These are phyloP conservation scores for Diorhabda elongata DNA, from an alignment of 1,140 invertebrate species.

Conservation along the genomic window DNA sequence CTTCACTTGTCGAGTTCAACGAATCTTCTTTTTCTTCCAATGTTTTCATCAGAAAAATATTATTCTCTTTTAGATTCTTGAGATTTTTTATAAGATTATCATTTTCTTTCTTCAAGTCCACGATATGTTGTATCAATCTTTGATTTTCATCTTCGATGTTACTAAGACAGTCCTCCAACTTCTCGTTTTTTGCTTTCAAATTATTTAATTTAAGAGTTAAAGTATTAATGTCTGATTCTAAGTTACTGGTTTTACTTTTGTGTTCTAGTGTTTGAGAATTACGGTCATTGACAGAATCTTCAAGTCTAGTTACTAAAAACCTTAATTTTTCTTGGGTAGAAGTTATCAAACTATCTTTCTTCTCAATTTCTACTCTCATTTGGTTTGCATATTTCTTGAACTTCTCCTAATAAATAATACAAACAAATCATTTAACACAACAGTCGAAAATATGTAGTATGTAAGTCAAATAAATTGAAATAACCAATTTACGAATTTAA, in stretches of 20 bases:
- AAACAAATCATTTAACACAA: neutral
- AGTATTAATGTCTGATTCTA: slow-evolving; percentile 11
- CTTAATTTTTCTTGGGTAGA: slow-evolving; percentile 40
- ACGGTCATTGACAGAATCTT: slow-evolving; percentile 34
- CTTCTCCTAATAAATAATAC: slow-evolving; percentile 32
- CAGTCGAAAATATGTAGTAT: no score
- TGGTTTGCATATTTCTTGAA: slow-evolving; percentile 34
- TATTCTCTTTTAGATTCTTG: neutral
- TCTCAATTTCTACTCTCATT: slow-evolving; percentile 39
- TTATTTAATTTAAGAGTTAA: slow-evolving; percentile 1
- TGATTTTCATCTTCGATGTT: neutral
- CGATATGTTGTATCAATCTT: neutral
- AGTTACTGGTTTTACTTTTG: slow-evolving; percentile 28
- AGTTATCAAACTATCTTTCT: slow-evolving; percentile 38
- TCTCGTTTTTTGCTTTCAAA: neutral
- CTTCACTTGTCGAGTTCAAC: slow-evolving; percentile 24
- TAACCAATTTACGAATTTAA: no score
- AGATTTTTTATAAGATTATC: slow-evolving; percentile 8
- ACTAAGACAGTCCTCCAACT: neutral
- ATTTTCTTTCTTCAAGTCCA: neutral
- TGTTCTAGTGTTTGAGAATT: slow-evolving; percentile 30
- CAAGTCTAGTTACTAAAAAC: slow-evolving; percentile 38
- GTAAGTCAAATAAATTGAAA: no score
- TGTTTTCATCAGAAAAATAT: slow-evolving; percentile 7
- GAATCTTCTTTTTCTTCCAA: slow-evolving; percentile 16